Conservation (phyloP, 2,888 invertebrate species). For the Tanytarsus gracilentus region DNA sequence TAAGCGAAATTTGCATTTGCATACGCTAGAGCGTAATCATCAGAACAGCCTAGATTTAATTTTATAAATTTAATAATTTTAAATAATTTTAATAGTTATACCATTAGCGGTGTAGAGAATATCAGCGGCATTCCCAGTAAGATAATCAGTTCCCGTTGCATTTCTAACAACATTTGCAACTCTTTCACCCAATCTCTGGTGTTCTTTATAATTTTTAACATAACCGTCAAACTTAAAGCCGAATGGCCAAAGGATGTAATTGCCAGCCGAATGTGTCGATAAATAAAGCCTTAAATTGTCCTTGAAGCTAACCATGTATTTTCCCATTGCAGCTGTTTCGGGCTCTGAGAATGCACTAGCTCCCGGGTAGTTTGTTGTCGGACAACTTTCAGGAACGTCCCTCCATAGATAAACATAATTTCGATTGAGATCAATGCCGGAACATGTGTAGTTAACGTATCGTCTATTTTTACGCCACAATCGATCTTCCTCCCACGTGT, state of each 20-base stretch:
- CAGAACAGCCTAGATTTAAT: slow-evolving; percentile 52
- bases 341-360: slow-evolving; percentile 54
- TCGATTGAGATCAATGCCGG: slow-evolving; percentile 65
- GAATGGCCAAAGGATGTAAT: slow-evolving; percentile 60
- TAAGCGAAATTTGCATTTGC: slow-evolving; percentile 47
- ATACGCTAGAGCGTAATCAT: slow-evolving; percentile 49
- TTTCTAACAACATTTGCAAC: slow-evolving; percentile 40
- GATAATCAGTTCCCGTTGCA: slow-evolving; percentile 39
- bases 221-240: slow-evolving; percentile 41
- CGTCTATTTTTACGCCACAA: slow-evolving; percentile 62
- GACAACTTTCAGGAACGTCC: slow-evolving; percentile 35
- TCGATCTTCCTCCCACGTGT: slow-evolving; percentile 32
- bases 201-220: slow-evolving; percentile 13
- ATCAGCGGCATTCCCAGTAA: slow-evolving; percentile 43
- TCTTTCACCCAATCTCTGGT: neutral
- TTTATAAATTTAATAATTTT: neutral
- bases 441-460: slow-evolving; percentile 43
- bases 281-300: slow-evolving; percentile 53
- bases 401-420: slow-evolving; percentile 65
- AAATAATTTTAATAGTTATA: slow-evolving; percentile 52
- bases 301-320: slow-evolving; percentile 47
- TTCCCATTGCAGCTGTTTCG: slow-evolving; percentile 52
- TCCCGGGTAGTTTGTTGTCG: too few species aligned
- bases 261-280: slow-evolving; percentile 68
- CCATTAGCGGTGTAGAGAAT: slow-evolving; percentile 47